Conservation (phyloP, 2,888 invertebrate genomes). For the Agrotis puta region DNA sequence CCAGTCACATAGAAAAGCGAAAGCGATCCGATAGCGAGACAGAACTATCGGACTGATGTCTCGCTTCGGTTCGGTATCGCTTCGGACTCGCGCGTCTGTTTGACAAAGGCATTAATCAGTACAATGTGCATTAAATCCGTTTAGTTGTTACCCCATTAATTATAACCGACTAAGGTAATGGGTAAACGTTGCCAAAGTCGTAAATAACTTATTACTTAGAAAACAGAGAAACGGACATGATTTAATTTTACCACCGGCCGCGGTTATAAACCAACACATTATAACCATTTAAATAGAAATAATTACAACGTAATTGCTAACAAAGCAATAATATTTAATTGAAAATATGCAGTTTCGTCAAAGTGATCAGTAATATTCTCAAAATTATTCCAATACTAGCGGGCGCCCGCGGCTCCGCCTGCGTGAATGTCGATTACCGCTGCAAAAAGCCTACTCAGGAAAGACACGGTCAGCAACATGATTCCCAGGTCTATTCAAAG, state of each 20-base stretch:
- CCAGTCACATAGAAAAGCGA: too few species aligned
- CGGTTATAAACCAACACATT: neutral
- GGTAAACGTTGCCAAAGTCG: slow-evolving; percentile 7
- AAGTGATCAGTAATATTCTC: neutral
- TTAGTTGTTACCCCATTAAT: slow-evolving; percentile 2
- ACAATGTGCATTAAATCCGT: neutral
- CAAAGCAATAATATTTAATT: neutral
- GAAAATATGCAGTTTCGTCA: neutral
- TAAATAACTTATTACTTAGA: slow-evolving; percentile 16
- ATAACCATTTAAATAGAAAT: slow-evolving; percentile 1
- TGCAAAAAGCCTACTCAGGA: too few species aligned
- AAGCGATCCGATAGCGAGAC: too few species aligned
- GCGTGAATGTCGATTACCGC: too few species aligned
- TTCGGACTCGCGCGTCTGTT: too few species aligned
- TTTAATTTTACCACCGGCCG: slow-evolving; percentile 11
- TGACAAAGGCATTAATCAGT: too few species aligned
- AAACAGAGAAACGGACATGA: slow-evolving; percentile 1
- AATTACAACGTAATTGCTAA: neutral
- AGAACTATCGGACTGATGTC: too few species aligned
- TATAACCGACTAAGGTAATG: slow-evolving; percentile 3
- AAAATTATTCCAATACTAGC: neutral
- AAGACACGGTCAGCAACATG: too few species aligned
- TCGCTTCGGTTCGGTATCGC: too few species aligned
- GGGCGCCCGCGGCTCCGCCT: too few species aligned
- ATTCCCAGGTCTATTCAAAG: too few species aligned